Conservation (phyloP, 2,888 invertebrate genomes). For the Seira musarum region DNA sequence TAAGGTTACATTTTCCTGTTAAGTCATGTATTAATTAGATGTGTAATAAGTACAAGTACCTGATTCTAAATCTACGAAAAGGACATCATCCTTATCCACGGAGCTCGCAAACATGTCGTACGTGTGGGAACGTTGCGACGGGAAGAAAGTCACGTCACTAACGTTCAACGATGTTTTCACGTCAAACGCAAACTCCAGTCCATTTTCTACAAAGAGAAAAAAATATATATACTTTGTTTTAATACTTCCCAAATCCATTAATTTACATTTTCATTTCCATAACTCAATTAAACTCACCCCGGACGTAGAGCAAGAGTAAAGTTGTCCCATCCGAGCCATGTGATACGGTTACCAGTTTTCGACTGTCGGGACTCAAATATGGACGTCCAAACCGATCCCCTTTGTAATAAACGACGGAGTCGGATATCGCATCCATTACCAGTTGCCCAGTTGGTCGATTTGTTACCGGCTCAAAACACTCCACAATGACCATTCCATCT, state of each 20-base stretch:
- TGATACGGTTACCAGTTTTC: constrained; percentile 80
- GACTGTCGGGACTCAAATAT: constrained; percentile 81
- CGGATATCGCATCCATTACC: constrained; percentile 81
- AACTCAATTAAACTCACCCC: no score
- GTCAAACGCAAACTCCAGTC: constrained; percentile 81
- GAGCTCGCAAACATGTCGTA: constrained; percentile 84
- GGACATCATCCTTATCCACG: constrained; percentile 81
- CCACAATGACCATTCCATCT: constrained; percentile 82
- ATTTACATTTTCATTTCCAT: no score
- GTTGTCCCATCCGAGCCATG: constrained; percentile 76
- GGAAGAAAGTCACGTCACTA: constrained; percentile 82
- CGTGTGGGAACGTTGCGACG: constrained; percentile 81
- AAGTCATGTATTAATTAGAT: constrained; percentile 19
- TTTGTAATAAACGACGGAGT: constrained; percentile 78
- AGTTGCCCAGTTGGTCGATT: constrained; percentile 79
- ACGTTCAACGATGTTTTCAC: constrained; percentile 83
- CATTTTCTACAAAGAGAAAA: constrained; percentile 74
- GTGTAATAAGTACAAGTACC: constrained; percentile 73
- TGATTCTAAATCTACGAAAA: constrained; percentile 80
- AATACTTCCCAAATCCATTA: no score
- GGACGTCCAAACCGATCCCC: constrained; percentile 79
- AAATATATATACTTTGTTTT: constrained; percentile 9
- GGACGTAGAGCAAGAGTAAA: constrained; percentile 79
- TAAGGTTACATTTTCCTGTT: neutral
- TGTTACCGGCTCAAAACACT: constrained; percentile 80